These are phyloP conservation scores for Danaus plexippus DNA, from an alignment of 1,140 invertebrate genomes.

Conservation along the genomic window DNA sequence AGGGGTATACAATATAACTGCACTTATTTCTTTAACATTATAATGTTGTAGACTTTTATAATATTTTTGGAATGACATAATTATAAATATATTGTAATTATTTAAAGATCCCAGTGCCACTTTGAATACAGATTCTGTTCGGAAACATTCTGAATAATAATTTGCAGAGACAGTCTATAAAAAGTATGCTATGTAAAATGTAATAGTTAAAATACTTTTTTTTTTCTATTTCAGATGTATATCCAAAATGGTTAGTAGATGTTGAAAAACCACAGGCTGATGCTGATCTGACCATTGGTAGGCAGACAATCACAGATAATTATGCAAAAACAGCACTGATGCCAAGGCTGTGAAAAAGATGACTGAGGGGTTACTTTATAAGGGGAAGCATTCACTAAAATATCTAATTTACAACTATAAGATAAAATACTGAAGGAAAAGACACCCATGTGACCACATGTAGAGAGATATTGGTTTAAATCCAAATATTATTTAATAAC, in stretches of 20 bases:
- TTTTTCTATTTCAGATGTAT: conserved; percentile 29
- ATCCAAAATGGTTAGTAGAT: conserved; percentile 54
- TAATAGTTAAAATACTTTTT: no score
- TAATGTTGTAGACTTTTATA: no score
- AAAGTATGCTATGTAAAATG: no score
- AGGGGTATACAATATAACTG: no score
- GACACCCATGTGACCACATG: conserved; percentile 20
- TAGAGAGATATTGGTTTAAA: neutral
- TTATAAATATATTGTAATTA: neutral
- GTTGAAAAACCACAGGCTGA: conserved; percentile 48
- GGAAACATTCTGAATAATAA: no score
- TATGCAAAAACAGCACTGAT: conserved; percentile 37
- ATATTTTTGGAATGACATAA: no score
- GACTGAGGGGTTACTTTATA: conserved; percentile 35
- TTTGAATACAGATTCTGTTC: no score
- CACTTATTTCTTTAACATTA: no score
- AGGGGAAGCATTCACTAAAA: conserved; percentile 38
- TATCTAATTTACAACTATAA: conserved; percentile 35
- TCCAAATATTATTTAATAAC: no score
- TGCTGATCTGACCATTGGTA: conserved; percentile 41
- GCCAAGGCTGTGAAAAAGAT: conserved; percentile 39
- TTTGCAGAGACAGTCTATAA: no score
- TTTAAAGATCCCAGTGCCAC: conserved; percentile 2
- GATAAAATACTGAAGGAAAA: conserved; percentile 16
- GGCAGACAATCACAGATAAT: conserved; percentile 36